These are phyloP conservation scores for Galerucella calmariensis DNA, from an alignment of 2,888 invertebrate species.

Conservation along the genomic window DNA sequence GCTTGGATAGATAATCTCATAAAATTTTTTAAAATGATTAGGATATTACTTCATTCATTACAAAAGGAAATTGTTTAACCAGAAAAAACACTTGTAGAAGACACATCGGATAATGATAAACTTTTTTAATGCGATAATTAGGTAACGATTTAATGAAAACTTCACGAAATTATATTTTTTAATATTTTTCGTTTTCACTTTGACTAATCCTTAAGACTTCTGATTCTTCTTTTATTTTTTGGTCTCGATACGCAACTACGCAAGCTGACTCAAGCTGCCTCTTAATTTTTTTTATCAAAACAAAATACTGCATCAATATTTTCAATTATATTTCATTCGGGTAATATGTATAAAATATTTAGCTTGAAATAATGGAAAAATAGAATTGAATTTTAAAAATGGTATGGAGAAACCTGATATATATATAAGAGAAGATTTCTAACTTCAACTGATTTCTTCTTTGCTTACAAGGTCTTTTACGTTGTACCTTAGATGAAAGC, in stretches of 20 bases:
- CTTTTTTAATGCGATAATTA: conserved; percentile 21
- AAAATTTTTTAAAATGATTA: conserved; percentile 28
- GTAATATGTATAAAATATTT: too few species aligned
- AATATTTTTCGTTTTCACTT: conserved; percentile 31
- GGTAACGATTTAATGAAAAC: conserved; percentile 15
- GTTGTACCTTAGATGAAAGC: too few species aligned
- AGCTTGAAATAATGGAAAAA: too few species aligned
- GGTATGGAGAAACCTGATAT: too few species aligned
- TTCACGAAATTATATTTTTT: conserved; percentile 25
- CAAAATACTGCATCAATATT: neutral
- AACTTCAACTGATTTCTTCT: too few species aligned
- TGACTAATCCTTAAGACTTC: conserved; percentile 21
- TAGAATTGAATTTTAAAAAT: too few species aligned
- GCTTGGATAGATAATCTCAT: conserved; percentile 18
- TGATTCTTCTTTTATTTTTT: conserved; percentile 17
- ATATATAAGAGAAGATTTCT: too few species aligned
- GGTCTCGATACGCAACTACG: neutral
- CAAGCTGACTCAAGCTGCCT: neutral
- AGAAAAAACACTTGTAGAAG: conserved; percentile 34
- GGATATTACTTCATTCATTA: conserved; percentile 51
- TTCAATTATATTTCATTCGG: too few species aligned
- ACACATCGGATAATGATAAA: conserved; percentile 49
- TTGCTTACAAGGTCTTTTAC: too few species aligned
- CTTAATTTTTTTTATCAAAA: neutral
- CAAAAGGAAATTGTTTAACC: conserved; percentile 49